Base-by-base conservation (phyloP, 2,888 invertebrate genomes). In the Rotaria sp. region DNA sequence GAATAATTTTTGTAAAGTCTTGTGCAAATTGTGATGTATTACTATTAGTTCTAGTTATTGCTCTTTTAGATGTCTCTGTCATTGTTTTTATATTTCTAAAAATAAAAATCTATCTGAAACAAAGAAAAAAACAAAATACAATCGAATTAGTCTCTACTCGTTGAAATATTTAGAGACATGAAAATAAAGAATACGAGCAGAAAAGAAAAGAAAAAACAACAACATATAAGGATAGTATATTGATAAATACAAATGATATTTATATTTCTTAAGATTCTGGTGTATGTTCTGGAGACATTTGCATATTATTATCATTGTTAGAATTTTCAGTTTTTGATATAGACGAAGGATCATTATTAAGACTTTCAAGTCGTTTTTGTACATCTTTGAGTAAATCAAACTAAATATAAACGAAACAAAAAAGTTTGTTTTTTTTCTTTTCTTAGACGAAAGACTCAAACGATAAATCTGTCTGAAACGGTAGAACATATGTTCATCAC, bases 361-460 rank as follows among this genome's bases (percentile, higher is more conserved):
- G 67, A 67, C 67, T 67, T 67, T 67, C 67, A 30, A 67, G 67
- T 35, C 67, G 67, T 35, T 67, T 67, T 67, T 67, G 67, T 35
- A 67, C 67, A 67, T 67, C 67, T 67, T 67, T 67, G 67, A 67
- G 67, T 35, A 67, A 26, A 30, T 67, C 67, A 21, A 67, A 67
- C 67, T 67, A 67, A 30, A 67, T 4, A 30, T 11, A 67, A 35
- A 67, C 4, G 8, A 41, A 41, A 41, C 3, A 41, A 8, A 52
- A 52, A 1, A 52, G 24, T 52, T 52, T 13, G 7, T 48, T 48
- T 13, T 48, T 48, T 48, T 48, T 11, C 1, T 15, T 13, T 5
- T 45, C 45, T 45, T 11, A 45, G 45, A 45, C 45, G 5, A 8
- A 45, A 45, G 45, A 45, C 45, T 45, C 45, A 45, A 45, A 45